Evolutionary conservation across 1,140 invertebrate genomes (phyloP), one percentile per base, ranked within the genome.

Genomic region (Hermetia illucens): DNA sequence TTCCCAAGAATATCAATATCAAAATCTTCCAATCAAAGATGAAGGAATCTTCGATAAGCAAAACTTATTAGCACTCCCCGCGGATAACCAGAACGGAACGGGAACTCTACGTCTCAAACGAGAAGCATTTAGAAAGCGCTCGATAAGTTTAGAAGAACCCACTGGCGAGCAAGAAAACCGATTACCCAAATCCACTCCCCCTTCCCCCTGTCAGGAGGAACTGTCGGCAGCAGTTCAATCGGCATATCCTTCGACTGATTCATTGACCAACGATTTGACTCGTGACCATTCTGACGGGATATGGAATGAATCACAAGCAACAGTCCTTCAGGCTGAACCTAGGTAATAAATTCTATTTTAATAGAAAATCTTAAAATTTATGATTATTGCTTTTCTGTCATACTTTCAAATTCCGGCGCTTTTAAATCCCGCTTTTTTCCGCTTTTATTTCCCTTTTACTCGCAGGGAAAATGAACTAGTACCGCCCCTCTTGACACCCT

Each of bases 291-390:
- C 81, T 22, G 82, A 85, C 55, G 79, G 79, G 22, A 77, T 82
- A 49, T 87, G 82, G 82, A 87, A 86, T 61, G 82, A 86, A 63
- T 86, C 82, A 12, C 82, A 85, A 62, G 77, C 78, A 1, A 87
- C 82, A 2, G 79, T 86, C 12, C 63, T 86, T 19, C 82, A 82
- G 55, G 74, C 75, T 1, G 80, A 58, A 19, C 50, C 30, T 4
- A 41, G 27, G 40, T 41, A 33, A 22, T 12, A 24, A 21, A 8
- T 27, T 13, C 13, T 13, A 27, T 13, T 27, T 27, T 27, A 27
- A 27, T 27, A 9, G 13, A 8, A 27, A 13, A 27, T 13, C 13
- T 9, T 27, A 27, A n/a, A n/a, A n/a, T n/a, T n/a, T n/a, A n/a
- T n/a, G n/a, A n/a, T n/a, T n/a, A n/a, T n/a, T n/a, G n/a, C n/a